Conservation (phyloP, 2,888 invertebrate genomes). For the Rhaphigaster nebulosa region DNA sequence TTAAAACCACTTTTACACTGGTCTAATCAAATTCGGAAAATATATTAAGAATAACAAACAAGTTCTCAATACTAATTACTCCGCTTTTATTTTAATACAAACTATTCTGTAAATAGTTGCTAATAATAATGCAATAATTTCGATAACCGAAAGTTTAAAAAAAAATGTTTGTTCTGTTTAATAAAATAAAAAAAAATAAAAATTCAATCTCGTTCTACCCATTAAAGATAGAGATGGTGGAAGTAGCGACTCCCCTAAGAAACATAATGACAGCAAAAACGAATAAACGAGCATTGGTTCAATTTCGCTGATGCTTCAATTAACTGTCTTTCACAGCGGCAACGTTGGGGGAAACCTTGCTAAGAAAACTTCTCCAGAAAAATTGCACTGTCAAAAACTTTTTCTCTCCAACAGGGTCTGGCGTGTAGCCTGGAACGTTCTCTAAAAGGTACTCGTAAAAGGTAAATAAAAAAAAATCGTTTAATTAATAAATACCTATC, state of each 20-base stretch:
- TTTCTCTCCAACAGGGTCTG: neutral
- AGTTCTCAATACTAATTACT: too few relatives aligned
- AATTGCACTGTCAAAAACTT: neutral
- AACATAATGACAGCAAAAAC: conserved; percentile 10
- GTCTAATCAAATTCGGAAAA: too few relatives aligned
- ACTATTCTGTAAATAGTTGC: too few relatives aligned
- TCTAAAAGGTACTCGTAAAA: neutral
- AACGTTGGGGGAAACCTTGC: neutral
- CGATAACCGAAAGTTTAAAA: neutral
- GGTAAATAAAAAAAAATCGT: neutral
- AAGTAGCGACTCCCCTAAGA: neutral
- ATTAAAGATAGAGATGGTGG: neutral
- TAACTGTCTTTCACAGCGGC: conserved; percentile 15
- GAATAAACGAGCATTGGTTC: conserved; percentile 1
- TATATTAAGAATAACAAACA: too few relatives aligned
- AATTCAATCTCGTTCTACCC: neutral
- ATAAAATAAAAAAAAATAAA: neutral
- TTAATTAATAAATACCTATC: neutral
- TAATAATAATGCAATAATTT: neutral
- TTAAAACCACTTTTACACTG: too few relatives aligned
- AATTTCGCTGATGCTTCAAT: conserved; percentile 38
- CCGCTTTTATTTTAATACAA: too few relatives aligned
- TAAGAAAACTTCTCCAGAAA: neutral
- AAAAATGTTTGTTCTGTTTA: neutral
- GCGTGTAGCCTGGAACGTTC: neutral